Conservation (phyloP, 2,888 invertebrate genomes). For the Lasiommata megera region DNA sequence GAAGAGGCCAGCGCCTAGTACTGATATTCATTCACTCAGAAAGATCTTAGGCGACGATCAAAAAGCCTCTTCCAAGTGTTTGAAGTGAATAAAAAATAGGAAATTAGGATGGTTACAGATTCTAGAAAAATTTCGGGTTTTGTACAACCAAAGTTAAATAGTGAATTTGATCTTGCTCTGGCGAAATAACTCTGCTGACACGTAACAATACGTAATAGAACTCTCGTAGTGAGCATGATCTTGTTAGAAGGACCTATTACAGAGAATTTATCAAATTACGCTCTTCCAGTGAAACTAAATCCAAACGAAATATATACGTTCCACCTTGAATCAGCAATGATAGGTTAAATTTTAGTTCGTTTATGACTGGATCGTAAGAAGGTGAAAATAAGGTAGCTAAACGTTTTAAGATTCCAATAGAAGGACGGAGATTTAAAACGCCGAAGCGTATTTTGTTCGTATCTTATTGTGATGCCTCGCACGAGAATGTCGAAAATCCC, state of each 20-base stretch:
- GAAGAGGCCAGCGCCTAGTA: too few species aligned
- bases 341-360: slow-evolving; percentile 27
- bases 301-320: slow-evolving; percentile 48
- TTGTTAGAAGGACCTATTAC: slow-evolving; percentile 46
- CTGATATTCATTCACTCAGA: too few species aligned
- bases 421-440: slow-evolving; percentile 15
- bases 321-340: slow-evolving; percentile 48
- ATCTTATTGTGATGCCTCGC: slow-evolving; percentile 62
- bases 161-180: background rate
- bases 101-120: too few species aligned
- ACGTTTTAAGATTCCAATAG: slow-evolving; percentile 20
- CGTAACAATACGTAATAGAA: slow-evolving; percentile 16
- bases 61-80: too few species aligned
- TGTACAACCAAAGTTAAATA: too few species aligned
- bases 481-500: slow-evolving; percentile 66
- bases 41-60: too few species aligned
- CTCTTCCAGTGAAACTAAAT: slow-evolving; percentile 57
- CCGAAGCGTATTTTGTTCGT: slow-evolving; percentile 30
- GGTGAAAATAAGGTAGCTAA: background rate
- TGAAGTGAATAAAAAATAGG: too few species aligned
- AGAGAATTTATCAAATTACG: slow-evolving; percentile 63
- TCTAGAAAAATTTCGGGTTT: too few species aligned
- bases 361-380: background rate
- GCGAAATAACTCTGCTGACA: background rate
- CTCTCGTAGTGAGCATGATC: slow-evolving; percentile 17